Evolutionary conservation across 2,113 vertebrate genomes (phyloP), one percentile per base, ranked within the genome.

Genomic region (Dicerorhinus sumatrensis): DNA sequence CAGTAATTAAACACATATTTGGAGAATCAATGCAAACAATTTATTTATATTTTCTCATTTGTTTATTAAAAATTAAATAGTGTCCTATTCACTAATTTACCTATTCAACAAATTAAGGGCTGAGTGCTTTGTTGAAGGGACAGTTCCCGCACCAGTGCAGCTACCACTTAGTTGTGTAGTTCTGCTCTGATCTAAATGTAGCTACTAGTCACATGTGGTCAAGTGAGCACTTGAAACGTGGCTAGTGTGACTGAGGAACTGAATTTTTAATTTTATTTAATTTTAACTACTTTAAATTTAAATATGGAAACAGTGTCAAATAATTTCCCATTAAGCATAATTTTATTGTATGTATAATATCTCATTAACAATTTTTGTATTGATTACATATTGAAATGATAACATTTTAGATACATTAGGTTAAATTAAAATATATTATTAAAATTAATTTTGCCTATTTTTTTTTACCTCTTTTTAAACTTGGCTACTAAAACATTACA

Each of bases 361-460:
- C 9, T 91, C n/a, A 84, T 48, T 65, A 77, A 31, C 63, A 69
- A 33, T 83, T 76, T 95, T 82, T 92, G 46, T 88, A 56, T 92
- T 63, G 76, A 83, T 83, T 88, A 39, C 8, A 42, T 72, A 9
- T 96, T 77, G 27, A 75, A 80, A 60, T 82, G 10, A 36, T 69
- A 83, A 67, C 77, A 48, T 82, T 75, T 92, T 70, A 84, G 21
- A 42, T 51, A 70, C 13, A 70, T 23, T 46, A 84, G 18, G 4
- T 81, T 94, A 91, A 85, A 72, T 62, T 89, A 85, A 91, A 94
- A 77, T 36, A 62, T 29, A 92, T 46, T 36, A 82, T 60, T 95
- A 95, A 56, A 84, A 72, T 81, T 76, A 81, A 75, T n/a, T 75
- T 82, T 0, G 36, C 25, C 14, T 58, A 3, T 67, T 93, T 89